Evolutionary conservation across 1,140 invertebrate genomes (phyloP), one percentile per base, ranked within the genome.

Genomic region (Trissolcus basalis): DNA sequence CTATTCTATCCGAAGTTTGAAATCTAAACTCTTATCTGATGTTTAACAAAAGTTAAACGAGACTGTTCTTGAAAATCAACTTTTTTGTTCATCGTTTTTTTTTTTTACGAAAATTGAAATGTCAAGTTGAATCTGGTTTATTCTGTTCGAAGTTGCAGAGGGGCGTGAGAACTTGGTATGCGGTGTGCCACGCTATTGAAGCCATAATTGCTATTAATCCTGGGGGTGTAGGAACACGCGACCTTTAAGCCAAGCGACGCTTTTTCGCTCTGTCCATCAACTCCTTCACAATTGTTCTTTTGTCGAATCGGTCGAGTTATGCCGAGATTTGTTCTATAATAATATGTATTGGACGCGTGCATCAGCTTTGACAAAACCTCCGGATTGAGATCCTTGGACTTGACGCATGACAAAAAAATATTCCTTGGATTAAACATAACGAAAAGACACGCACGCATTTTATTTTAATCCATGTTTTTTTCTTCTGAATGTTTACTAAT

Each of bases 141-240:
- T 27, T n/a, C 19, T 6, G 19, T 27, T 27, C 19, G 19, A 27
- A 27, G 19, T 27, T 27, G 19, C 15, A 49, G n/a, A 9, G 9
- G n/a, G 33, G 50, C 74, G 74, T 77, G 74, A 58, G 74, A 77
- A 77, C 63, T 45, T 13, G 49, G 68, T 61, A 60, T 77, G 86
- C 58, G 86, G 85, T 84, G 69, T 80, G 73, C 61, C 70, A 54
- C 76, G 78, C 79, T 78, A 85, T 85, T 87, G 80, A 82, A 86
- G 85, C 86, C 86, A 86, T 87, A 87, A 88, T 87, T 87, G 85
- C 80, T 63, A 80, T 79, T 88, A 88, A 88, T 86, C 86, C 86
- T 70, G 74, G 64, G 82, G 85, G 83, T 80, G 80, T 68, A 68
- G 15, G 50, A 65, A 69, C 77, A 80, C 78, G 75, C 71, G 78